Conservation (phyloP, 2,888 invertebrate genomes). For the Muscina levida region DNA sequence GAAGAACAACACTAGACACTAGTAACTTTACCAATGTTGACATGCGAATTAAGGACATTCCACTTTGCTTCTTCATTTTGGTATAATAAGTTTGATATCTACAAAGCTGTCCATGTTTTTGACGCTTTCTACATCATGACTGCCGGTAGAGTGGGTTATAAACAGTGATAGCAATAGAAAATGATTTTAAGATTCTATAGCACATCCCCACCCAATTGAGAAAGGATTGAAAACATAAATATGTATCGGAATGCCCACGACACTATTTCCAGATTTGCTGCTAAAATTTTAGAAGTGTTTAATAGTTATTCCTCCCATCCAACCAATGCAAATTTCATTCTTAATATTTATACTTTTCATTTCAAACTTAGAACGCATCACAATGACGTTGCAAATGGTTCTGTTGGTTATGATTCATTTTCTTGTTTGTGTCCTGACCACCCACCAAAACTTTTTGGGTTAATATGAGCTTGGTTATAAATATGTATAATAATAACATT, state of each 20-base stretch:
- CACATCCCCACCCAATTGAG: background rate
- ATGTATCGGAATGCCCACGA: too few relatives aligned
- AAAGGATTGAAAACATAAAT: background rate
- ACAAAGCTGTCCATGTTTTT: too few relatives aligned
- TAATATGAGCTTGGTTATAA: too few relatives aligned
- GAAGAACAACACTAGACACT: background rate
- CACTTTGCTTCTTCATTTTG: too few relatives aligned
- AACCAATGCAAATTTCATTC: conserved; percentile 13
- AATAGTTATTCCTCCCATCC: background rate
- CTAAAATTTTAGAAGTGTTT: too few relatives aligned
- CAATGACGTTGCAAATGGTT: background rate
- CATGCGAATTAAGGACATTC: background rate
- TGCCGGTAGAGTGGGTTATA: too few relatives aligned
- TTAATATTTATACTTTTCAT: conserved; percentile 18
- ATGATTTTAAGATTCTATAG: background rate
- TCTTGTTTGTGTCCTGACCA: background rate
- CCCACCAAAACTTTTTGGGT: conserved; percentile 7
- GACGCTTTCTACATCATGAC: too few relatives aligned
- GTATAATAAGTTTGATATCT: too few relatives aligned
- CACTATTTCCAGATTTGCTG: too few relatives aligned
- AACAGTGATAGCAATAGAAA: background rate
- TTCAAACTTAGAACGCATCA: background rate
- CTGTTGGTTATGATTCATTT: conserved; percentile 2
- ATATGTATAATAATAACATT: too few relatives aligned
- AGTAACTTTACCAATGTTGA: background rate